Percentiles rank a stretch among this genome's conserved stretches.
These are phyloP conservation scores for Bombus breviceps DNA, from an alignment of 1,140 invertebrate species.

Conservation along the genomic window DNA sequence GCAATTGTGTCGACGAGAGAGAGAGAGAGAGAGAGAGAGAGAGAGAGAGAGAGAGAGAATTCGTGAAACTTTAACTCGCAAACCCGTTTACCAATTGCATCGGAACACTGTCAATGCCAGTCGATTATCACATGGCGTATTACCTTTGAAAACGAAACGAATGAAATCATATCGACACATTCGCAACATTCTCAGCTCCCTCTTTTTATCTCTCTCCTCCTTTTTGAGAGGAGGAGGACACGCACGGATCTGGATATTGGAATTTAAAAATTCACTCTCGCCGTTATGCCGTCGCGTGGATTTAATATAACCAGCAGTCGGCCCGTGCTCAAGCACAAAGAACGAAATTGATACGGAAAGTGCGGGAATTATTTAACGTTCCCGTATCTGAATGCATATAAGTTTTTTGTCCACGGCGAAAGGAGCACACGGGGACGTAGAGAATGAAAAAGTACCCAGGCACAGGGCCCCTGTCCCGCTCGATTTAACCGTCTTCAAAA, in stretches of 20 bases:
- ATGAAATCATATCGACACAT: not conserved
- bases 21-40: too few relatives aligned
- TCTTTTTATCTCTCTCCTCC: not conserved
- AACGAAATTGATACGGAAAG: constrained; percentile 36
- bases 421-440: not conserved
- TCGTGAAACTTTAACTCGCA: too few relatives aligned
- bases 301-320: constrained; percentile 31
- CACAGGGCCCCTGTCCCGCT: not conserved
- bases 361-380: constrained; percentile 27
- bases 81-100: not conserved
- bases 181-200: not conserved
- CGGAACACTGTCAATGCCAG: not conserved
- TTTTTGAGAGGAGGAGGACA: not conserved
- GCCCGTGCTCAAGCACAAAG: not conserved
- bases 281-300: constrained; percentile 16
- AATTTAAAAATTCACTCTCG: constrained; percentile 41
- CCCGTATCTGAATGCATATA: constrained; percentile 23
- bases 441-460: constrained; percentile 7
- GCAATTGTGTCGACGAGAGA: too few relatives aligned
- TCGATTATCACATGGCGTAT: constrained; percentile 11
- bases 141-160: not conserved
- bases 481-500: constrained; percentile 17
- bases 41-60: too few relatives aligned
- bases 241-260: constrained; percentile 27
- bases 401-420: constrained; percentile 1